These are phyloP conservation scores for Holothuria leucospilota DNA, from an alignment of 53 echinoderm and acorn worm species.

Conservation along the genomic window DNA sequence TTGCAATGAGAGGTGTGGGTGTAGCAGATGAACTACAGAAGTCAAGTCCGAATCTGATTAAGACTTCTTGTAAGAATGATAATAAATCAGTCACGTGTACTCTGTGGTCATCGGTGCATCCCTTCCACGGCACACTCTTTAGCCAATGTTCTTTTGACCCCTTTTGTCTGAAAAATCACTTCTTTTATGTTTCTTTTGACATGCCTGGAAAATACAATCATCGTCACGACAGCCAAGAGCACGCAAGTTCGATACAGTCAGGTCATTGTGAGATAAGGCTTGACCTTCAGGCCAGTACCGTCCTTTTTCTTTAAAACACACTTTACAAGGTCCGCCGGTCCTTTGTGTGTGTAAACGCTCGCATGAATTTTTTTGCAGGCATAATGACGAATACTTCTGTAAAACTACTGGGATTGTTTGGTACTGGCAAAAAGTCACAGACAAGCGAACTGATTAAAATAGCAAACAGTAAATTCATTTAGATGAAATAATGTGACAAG, in stretches of 20 bases:
- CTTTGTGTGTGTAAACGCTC: not conserved
- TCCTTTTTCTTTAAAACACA: not conserved
- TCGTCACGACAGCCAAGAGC: not conserved
- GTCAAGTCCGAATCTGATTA: not conserved
- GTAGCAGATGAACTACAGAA: not conserved
- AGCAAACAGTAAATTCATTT: too few relatives aligned
- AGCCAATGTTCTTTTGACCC: not conserved
- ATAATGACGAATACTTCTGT: not conserved
- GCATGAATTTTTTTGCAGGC: not conserved
- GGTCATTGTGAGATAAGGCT: not conserved
- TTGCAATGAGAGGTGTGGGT: not conserved
- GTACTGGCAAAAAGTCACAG: too few relatives aligned
- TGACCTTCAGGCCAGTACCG: not conserved
- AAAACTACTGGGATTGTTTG: too few relatives aligned
- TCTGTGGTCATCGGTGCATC: not conserved
- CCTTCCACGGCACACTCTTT: constrained; percentile 1
- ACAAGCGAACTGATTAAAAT: too few relatives aligned
- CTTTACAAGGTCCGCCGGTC: constrained; percentile 5
- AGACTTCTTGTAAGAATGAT: not conserved
- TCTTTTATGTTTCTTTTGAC: not conserved
- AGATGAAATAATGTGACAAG: too few relatives aligned
- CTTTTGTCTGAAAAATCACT: not conserved
- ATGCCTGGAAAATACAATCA: constrained; percentile 11
- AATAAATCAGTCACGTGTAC: not conserved
- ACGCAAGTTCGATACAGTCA: not conserved